Percentiles rank a stretch among this genome's conserved stretches.
phyloP scores from a whole-genome alignment of 1,140 invertebrate genomes.

The Marisa cornuarietis region DNA sequence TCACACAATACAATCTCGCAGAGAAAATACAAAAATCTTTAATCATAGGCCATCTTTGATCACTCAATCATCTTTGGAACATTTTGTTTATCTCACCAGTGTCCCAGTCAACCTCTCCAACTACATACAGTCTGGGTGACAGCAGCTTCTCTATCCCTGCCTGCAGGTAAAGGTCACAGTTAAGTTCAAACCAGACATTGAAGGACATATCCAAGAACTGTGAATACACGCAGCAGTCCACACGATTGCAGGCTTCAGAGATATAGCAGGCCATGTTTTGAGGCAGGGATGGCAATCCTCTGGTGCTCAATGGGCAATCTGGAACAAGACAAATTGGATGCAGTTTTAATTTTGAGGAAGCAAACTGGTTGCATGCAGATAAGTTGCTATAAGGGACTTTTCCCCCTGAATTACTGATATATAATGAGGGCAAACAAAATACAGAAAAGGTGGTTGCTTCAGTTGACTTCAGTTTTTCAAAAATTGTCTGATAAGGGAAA shows the following conservation, averaged over 20 bases:
- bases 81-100: slow-evolving; percentile 4
- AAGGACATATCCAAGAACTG: slow-evolving; percentile 32
- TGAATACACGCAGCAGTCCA: slow-evolving; percentile 44
- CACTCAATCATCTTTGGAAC: too few relatives aligned
- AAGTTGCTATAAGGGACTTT: background rate
- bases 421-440: too few relatives aligned
- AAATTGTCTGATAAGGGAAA: too few relatives aligned
- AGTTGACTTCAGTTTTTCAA: too few relatives aligned
- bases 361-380: background rate
- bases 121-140: slow-evolving; percentile 26
- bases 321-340: background rate
- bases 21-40: too few relatives aligned
- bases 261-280: slow-evolving; percentile 34
- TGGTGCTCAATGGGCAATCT: slow-evolving; percentile 19
- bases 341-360: background rate
- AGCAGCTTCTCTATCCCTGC: background rate
- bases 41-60: too few relatives aligned
- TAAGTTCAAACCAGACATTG: slow-evolving; percentile 32
- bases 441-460: too few relatives aligned
- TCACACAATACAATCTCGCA: too few relatives aligned
- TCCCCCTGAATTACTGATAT: background rate
- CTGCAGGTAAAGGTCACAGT: slow-evolving; percentile 13
- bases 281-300: slow-evolving; percentile 31
- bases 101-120: slow-evolving; percentile 25
- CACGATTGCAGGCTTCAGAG: slow-evolving; percentile 31